These are phyloP conservation scores for Paracanthobrama guichenoti DNA, from an alignment of 2,113 vertebrate species.

Conservation along the genomic window DNA sequence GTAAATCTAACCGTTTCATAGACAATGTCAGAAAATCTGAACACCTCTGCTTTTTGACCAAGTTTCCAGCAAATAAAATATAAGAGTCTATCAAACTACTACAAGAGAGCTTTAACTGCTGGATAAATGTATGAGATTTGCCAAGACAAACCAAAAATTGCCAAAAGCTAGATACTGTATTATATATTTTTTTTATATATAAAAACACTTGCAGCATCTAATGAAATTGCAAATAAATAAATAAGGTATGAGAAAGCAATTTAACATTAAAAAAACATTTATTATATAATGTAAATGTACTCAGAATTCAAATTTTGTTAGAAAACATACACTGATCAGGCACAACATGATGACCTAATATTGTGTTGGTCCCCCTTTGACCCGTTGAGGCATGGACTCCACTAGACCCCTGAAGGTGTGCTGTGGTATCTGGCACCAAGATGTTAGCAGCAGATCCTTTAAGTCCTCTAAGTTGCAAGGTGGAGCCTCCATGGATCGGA, in stretches of 20 bases:
- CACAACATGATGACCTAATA: too few relatives aligned
- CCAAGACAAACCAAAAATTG: neutral
- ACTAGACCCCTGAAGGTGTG: too few relatives aligned
- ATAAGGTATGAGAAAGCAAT: neutral
- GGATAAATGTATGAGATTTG: neutral
- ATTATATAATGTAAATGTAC: neutral
- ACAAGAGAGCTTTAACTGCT: neutral
- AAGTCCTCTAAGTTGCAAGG: too few relatives aligned
- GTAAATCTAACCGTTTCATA: neutral
- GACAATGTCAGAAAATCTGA: neutral
- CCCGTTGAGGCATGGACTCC: too few relatives aligned
- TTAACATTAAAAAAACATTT: neutral
- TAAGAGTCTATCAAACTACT: neutral
- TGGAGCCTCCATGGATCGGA: too few relatives aligned
- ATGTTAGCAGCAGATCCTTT: too few relatives aligned
- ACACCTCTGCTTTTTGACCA: slow-evolving; percentile 4
- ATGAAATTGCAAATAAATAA: neutral
- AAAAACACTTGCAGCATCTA: neutral
- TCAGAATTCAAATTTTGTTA: neutral
- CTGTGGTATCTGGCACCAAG: too few relatives aligned
- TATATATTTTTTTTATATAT: neutral
- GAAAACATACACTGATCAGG: neutral
- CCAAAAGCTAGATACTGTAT: neutral
- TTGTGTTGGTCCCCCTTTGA: too few relatives aligned
- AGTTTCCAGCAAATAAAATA: slow-evolving; percentile 55